Conservation (phyloP, 2,113 vertebrate species). For the Manacus vitellinus region DNA sequence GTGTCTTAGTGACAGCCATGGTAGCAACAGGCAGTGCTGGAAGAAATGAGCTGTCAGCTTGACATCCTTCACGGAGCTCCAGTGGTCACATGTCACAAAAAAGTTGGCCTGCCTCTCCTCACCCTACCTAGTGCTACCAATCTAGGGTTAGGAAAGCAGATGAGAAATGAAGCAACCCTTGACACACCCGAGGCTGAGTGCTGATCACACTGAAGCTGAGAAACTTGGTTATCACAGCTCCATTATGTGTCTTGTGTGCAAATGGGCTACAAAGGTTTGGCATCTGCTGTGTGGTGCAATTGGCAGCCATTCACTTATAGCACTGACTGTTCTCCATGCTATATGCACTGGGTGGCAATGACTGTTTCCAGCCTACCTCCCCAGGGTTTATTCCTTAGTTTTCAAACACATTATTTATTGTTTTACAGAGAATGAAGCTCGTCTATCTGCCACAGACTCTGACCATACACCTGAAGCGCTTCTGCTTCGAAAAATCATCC, state of each 20-base stretch:
- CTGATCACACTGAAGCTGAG: neutral
- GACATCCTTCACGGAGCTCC: neutral
- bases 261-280: neutral
- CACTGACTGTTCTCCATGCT: neutral
- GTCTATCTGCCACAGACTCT: conserved; percentile 67
- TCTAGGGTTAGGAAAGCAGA: neutral
- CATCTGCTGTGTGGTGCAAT: neutral
- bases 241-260: fast-evolving
- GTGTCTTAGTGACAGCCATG: neutral
- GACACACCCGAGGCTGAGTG: neutral
- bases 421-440: conserved; percentile 66
- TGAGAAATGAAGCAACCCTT: neutral
- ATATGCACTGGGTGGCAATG: neutral
- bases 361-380: neutral
- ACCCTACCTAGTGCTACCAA: neutral
- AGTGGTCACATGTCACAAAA: neutral
- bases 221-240: neutral
- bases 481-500: conserved; percentile 12
- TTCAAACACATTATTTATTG: neutral
- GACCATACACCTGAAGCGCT: conserved; percentile 75
- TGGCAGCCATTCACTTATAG: neutral
- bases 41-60: neutral
- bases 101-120: neutral
- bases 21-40: neutral
- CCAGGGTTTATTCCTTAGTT: neutral